Evolutionary conservation across 2,888 invertebrate genomes (phyloP), one percentile per base, ranked within the genome.

Genomic region (Octodonta nipae): DNA sequence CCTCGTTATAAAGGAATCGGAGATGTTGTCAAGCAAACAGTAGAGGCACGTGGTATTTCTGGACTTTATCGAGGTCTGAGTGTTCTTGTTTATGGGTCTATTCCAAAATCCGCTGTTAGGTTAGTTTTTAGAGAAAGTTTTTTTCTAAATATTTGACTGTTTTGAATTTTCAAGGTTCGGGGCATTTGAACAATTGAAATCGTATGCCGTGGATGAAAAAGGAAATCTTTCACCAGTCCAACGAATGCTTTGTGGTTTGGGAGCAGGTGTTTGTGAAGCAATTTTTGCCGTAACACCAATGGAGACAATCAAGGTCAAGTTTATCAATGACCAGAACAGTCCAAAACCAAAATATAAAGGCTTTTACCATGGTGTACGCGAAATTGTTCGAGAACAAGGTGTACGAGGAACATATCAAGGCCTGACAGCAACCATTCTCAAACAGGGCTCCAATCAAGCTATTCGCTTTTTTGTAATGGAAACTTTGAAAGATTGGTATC

Each of bases 271-370:
- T 2, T 77, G 78, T 32, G 98, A 98, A 61, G 98, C 98, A 2
- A 73, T 99, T 37, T 73, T 98, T 44, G 96, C 89, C 2, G 98
- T 98, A 2, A 98, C 96, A 0, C 98, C 98, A 6, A 98, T 98
- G 98, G 98, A 98, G 62, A 98, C 96, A 0, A 73, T 96, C 32
- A 96, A 96, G 67, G 95, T 96, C 13, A 98, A 98, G 67, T 98
- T 98, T 58, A 98, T 98, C 54, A 91, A 98, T 58, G 98, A 98
- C 61, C 92, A 92, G 67, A 71, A 89, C 39, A 79, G 85, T 45
- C 75, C 78, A 27, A 87, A 88, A 53, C 96, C 98, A 2, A 72
- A 79, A 61, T 98, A 77, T 54, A 78, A 71, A 50, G 96, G 98
- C 2, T 96, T 98, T 64, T 76, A 83, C 48, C 95, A 98, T 54